These are phyloP conservation scores for Nymphalis polychloros DNA, from an alignment of 2,888 invertebrate genomes.

Conservation along the genomic window DNA sequence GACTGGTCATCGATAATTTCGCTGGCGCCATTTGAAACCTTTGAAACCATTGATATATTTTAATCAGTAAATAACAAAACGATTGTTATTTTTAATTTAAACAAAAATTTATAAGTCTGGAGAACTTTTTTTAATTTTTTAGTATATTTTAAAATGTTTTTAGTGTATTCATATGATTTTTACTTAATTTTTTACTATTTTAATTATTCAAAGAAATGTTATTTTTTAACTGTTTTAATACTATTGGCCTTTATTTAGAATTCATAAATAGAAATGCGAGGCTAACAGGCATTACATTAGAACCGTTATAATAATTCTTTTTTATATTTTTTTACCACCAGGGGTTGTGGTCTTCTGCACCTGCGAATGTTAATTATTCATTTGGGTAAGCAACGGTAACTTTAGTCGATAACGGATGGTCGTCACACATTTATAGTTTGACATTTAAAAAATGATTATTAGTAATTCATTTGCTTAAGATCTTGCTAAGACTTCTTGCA, in stretches of 20 bases:
- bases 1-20: conserved; percentile 37
- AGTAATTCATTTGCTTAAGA: too few relatives aligned
- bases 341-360: conserved; percentile 27
- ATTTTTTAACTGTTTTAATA: neutral
- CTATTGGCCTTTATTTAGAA: neutral
- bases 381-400: conserved; percentile 8
- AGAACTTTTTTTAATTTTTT: neutral
- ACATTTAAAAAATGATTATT: neutral
- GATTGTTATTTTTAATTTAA: neutral
- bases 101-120: too few relatives aligned
- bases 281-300: conserved; percentile 29
- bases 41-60: conserved; percentile 29
- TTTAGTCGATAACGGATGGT: neutral
- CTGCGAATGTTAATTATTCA: conserved; percentile 27
- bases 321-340: conserved; percentile 27
- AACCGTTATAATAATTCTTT: conserved; percentile 33
- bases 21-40: conserved; percentile 37
- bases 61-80: conserved; percentile 18
- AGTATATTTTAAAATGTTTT: neutral
- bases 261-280: conserved; percentile 27
- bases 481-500: too few relatives aligned
- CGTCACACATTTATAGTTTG: neutral
- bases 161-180: too few relatives aligned
- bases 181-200: too few relatives aligned
- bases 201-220: neutral